A percentile compares a stretch with the other conserved stretches of the same genome.
Conservation (phyloP, 30 jellyfish, hydroid and myxozoan genomes). For the Hydractinia echinata region DNA sequence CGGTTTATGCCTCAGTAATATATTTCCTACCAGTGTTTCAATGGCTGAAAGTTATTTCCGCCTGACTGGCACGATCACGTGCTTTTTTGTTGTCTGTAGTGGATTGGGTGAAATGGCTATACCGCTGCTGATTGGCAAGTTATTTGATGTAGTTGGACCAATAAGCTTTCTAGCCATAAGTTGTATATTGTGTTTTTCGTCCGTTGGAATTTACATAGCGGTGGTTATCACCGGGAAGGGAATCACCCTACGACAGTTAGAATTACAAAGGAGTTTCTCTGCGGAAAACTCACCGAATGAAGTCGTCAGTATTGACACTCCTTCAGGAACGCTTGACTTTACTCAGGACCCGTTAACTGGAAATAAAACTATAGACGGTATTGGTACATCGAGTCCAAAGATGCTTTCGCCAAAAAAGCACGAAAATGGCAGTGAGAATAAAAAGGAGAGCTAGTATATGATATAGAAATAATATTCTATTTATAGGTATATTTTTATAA, state of each 20-base stretch:
- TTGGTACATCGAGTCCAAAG: too few species aligned
- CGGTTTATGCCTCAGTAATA: conserved; percentile 92
- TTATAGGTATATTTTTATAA: too few species aligned
- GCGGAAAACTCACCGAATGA: neutral
- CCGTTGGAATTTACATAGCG: conserved; percentile 84
- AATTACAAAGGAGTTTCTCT: conserved; percentile 13
- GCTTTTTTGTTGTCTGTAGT: conserved; percentile 91
- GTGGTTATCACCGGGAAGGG: conserved; percentile 88
- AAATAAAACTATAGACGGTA: too few species aligned
- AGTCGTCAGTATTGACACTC: neutral
- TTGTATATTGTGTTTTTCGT: conserved; percentile 78
- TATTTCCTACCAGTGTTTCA: conserved; percentile 97
- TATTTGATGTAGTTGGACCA: conserved; percentile 94
- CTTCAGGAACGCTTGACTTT: neutral
- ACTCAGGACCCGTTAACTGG: too few species aligned
- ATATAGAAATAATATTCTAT: too few species aligned
- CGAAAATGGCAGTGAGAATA: too few species aligned
- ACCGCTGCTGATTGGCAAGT: conserved; percentile 86
- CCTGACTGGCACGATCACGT: conserved; percentile 93
- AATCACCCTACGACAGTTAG: conserved; percentile 18
- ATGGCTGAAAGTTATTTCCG: conserved; percentile 98
- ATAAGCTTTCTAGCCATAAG: conserved; percentile 81
- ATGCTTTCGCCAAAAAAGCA: too few species aligned
- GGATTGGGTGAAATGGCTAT: conserved; percentile 98
- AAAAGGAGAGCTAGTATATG: too few species aligned